Evolutionary conservation across 2,888 invertebrate genomes (phyloP).

Genomic region (Drosophila trichaetosa): DNA sequence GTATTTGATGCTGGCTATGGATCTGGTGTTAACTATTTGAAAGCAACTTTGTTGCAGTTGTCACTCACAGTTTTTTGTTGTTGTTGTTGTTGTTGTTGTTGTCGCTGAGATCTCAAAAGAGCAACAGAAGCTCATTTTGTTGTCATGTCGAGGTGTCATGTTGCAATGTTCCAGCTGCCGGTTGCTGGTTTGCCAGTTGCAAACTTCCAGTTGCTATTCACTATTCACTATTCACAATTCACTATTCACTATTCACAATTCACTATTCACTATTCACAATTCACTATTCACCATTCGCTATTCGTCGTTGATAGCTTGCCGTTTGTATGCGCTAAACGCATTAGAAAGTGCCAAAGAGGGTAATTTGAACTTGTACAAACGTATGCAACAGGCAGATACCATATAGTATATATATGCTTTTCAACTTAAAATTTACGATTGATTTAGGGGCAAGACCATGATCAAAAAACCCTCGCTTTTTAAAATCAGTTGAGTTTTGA

Average conservation of each 20-base stretch:
- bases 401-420: neutral
- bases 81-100: slow-evolving; percentile 41
- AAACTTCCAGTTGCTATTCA: slow-evolving; percentile 10
- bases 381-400: neutral
- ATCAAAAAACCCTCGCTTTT: too few relatives aligned
- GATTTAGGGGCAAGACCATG: too few relatives aligned
- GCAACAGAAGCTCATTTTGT: slow-evolving; percentile 81
- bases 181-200: slow-evolving; percentile 23
- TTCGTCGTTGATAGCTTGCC: neutral
- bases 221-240: too few relatives aligned
- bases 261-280: neutral
- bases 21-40: slow-evolving; percentile 74
- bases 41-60: slow-evolving; percentile 74
- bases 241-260: neutral
- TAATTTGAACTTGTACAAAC: neutral
- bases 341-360: neutral
- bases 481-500: too few relatives aligned
- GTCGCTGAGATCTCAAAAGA: slow-evolving; percentile 62
- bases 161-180: slow-evolving; percentile 73
- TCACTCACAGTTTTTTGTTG: slow-evolving; percentile 48
- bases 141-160: slow-evolving; percentile 81
- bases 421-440: too few relatives aligned
- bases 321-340: neutral
- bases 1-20: slow-evolving; percentile 17
- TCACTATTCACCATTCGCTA: neutral